Base-by-base conservation (phyloP, 1,140 invertebrate species). In the Caenorhabditis latens region DNA sequence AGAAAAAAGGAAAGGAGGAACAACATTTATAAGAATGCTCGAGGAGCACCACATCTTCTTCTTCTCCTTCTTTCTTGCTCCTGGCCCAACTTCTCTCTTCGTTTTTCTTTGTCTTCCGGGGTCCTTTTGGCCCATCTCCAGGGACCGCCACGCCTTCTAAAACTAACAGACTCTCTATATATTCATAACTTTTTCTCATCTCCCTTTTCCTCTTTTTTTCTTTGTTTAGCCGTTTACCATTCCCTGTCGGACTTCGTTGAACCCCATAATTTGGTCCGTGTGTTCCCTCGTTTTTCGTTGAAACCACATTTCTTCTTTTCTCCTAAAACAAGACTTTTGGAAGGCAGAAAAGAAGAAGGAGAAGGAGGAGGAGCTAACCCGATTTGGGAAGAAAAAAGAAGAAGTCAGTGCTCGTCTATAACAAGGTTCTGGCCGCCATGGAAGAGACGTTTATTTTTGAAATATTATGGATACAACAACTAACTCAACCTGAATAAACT, bases 11-110 rank as follows among this genome's bases (percentile, higher is more conserved):
- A 50, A 50, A 50, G 43, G 71, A 79, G 71, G 71, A 79, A 79
- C 71, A 79, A 79, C 71, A 79, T 79, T 79, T 79, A 79, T 79
- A 79, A 79, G 46, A 79, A 79, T 79, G 71, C 71, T 79, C 71
- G 46, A 79, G 46, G 71, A 79, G 71, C 71, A 79, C 40, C 71
- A 79, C 71, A 79, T 79, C 71, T 53, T 79, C 71, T 50, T 71
- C 19, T 71, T 71, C 65, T 40, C 16, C 61, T 65, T 65, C 16
- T 46, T 71, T n/a, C 43, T 71, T 48, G 71, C 71, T 79, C 71
- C 40, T 79, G 71, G 40, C 65, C 71, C 71, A 79, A 79, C 71
- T 46, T 71, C 65, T 71, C 42, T 14, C 21, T 53, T 79, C n/a
- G 65, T 50, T 50, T 50, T 79, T 32, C 71, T 50, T 79, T 79